Evolutionary conservation across 2,113 vertebrate species (phyloP).

Genomic region (Cheirogaleus medius): DNA sequence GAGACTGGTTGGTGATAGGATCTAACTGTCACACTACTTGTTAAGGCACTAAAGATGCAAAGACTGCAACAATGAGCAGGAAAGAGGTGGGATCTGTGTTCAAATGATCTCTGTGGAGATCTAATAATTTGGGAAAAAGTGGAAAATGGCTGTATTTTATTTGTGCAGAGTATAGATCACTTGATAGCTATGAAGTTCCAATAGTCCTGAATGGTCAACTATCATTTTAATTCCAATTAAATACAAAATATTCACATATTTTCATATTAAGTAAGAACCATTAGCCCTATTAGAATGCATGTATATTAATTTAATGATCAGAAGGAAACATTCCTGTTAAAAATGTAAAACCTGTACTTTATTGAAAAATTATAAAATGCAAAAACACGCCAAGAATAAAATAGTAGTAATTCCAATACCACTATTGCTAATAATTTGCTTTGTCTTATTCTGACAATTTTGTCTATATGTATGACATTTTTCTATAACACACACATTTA

Average conservation of each 20-base stretch:
- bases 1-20: neutral
- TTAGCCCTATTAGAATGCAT: neutral
- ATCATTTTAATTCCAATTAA: neutral
- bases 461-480: neutral
- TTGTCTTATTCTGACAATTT: neutral
- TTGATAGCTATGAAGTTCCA: neutral
- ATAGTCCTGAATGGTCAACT: neutral
- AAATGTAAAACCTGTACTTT: neutral
- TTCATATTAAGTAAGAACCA: neutral
- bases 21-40: neutral
- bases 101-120: neutral
- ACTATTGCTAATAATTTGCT: neutral
- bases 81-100: neutral
- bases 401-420: neutral
- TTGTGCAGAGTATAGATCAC: neutral
- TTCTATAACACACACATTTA: neutral
- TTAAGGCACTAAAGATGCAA: neutral
- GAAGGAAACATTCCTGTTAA: neutral
- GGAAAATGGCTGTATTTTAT: neutral
- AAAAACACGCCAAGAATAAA: constrained; percentile 3
- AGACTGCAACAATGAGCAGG: neutral
- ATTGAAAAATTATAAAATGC: neutral
- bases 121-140: neutral
- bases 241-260: too few species aligned
- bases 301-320: neutral